Percentiles rank a stretch among this genome's conserved stretches.
phyloP scores from a whole-genome alignment of 1,140 invertebrate genomes.

The Sitophilus oryzae region DNA sequence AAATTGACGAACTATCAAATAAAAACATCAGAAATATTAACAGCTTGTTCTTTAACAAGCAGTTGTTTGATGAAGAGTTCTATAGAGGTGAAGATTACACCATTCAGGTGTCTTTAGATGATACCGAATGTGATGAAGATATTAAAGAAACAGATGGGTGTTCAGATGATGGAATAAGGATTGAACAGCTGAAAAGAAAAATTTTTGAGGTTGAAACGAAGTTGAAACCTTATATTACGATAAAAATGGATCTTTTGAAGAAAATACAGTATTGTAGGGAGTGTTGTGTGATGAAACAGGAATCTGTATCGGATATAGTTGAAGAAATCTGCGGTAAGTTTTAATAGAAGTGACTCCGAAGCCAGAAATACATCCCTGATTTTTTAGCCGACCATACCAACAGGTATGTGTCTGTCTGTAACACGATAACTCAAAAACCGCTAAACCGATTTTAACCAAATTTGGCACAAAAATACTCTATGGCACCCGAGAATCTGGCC shows the following conservation, averaged over 20 bases:
- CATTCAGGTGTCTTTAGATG: conserved; percentile 26
- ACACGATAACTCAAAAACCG: too few species aligned
- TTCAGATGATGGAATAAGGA: too few species aligned
- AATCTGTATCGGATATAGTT: conserved; percentile 4
- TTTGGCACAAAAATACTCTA: too few species aligned
- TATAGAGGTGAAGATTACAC: conserved; percentile 23
- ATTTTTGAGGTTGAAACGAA: conserved; percentile 11
- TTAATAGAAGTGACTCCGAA: background rate
- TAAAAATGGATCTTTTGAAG: background rate
- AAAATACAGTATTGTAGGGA: conserved; percentile 12
- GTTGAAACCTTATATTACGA: conserved; percentile 1
- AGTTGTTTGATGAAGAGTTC: conserved; percentile 26
- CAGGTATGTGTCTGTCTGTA: too few species aligned
- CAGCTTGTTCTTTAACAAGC: conserved; percentile 35
- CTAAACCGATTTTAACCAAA: too few species aligned
- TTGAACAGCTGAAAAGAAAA: conserved; percentile 3
- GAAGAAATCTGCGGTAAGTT: too few species aligned
- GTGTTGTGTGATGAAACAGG: conserved; percentile 9
- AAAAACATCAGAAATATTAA: conserved; percentile 26
- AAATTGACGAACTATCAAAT: conserved; percentile 29
- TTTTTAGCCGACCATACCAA: too few species aligned
- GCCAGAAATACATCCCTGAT: too few species aligned
- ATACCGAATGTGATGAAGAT: too few species aligned
- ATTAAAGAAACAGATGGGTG: too few species aligned
- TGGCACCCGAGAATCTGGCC: too few species aligned